These are phyloP conservation scores for Brenthis daphne DNA, from an alignment of 2,888 invertebrate genomes.

Conservation along the genomic window DNA sequence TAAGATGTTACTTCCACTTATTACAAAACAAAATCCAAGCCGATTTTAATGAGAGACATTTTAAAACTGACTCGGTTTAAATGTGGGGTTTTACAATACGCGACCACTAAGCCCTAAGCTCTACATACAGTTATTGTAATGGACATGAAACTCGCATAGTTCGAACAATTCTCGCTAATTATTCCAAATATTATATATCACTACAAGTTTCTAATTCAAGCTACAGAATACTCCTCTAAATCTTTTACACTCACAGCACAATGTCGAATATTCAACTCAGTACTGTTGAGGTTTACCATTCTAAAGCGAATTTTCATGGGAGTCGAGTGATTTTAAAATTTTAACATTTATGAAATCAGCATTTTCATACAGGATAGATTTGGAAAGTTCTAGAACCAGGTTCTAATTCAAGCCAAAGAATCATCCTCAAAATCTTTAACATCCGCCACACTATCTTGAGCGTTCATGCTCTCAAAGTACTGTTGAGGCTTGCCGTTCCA, in stretches of 20 bases:
- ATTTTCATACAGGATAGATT: conserved; percentile 62
- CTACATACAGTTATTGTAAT: too few species aligned
- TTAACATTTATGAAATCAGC: conserved; percentile 60
- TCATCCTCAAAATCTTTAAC: conserved; percentile 61
- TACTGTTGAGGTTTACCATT: conserved; percentile 78
- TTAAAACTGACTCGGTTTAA: not conserved
- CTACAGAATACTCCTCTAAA: conserved; percentile 67
- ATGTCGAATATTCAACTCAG: conserved; percentile 81
- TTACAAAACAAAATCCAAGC: not conserved
- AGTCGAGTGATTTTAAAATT: conserved; percentile 49
- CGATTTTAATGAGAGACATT: not conserved
- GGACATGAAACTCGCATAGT: too few species aligned
- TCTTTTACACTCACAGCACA: conserved; percentile 39
- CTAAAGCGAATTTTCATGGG: conserved; percentile 80
- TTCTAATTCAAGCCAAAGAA: conserved; percentile 52
- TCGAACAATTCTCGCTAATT: too few species aligned
- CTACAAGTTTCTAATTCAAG: conserved; percentile 30
- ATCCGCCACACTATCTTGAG: conserved; percentile 44
- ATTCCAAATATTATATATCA: not conserved
- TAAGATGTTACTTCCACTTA: not conserved
- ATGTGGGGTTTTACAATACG: too few species aligned
- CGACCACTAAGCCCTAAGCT: too few species aligned
- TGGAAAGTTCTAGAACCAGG: conserved; percentile 50
- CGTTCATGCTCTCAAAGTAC: conserved; percentile 87
- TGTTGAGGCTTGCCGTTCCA: conserved; percentile 80